phyloP scores from a whole-genome alignment of 2,888 invertebrate genomes.

The Aproaerema taeniolella region DNA sequence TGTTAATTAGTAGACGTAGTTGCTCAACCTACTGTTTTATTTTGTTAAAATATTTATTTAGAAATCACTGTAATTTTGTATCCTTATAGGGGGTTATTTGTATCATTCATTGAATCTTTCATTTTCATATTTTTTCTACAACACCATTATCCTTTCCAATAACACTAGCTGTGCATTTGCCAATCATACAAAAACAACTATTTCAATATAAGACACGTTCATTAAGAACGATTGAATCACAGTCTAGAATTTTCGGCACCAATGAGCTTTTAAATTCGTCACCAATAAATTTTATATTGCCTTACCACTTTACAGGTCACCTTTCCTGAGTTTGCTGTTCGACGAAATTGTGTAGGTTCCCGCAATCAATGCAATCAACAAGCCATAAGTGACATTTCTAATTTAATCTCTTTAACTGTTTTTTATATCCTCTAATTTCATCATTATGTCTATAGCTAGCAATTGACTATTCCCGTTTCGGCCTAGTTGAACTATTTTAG shows the following conservation, averaged over 20 bases:
- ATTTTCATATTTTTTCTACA: no score
- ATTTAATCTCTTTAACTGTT: slow-evolving; percentile 45
- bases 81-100: no score
- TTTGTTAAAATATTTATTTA: no score
- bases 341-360: slow-evolving; percentile 43
- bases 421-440: slow-evolving; percentile 52
- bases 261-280: slow-evolving; percentile 75
- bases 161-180: slow-evolving; percentile 54
- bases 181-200: slow-evolving; percentile 74
- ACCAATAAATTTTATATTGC: slow-evolving; percentile 39
- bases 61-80: no score
- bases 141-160: slow-evolving; percentile 19
- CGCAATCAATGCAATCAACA: slow-evolving; percentile 47
- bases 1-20: no score
- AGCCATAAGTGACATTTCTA: slow-evolving; percentile 59
- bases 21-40: no score
- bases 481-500: slow-evolving; percentile 67
- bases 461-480: slow-evolving; percentile 70
- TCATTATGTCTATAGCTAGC: slow-evolving; percentile 72
- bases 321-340: slow-evolving; percentile 40
- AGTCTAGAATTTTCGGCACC: slow-evolving; percentile 77
- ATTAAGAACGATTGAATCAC: slow-evolving; percentile 76
- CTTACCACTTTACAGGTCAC: slow-evolving; percentile 43
- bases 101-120: no score
- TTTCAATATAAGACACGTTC: slow-evolving; percentile 78